Conservation (phyloP, 2,113 vertebrate species). For the Embiotoca jacksoni region DNA sequence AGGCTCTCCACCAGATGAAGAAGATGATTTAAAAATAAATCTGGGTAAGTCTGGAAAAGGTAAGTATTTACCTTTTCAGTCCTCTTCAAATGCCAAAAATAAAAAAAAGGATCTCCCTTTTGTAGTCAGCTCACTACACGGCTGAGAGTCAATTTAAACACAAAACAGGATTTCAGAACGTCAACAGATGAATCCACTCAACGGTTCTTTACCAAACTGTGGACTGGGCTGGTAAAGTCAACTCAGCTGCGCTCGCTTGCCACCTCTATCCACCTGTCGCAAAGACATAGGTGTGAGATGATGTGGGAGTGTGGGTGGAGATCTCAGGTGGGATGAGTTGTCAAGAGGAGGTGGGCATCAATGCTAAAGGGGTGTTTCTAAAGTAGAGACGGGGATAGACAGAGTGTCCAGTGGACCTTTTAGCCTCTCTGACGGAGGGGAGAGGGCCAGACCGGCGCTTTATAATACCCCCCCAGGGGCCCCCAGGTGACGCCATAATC, state of each 20-base stretch:
- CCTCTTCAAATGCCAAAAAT: constrained; percentile 49
- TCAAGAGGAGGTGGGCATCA: constrained; percentile 78
- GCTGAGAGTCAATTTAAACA: constrained; percentile 47
- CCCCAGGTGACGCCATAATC: constrained; percentile 84
- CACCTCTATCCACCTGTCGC: constrained; percentile 76
- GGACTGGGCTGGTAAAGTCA: constrained; percentile 59
- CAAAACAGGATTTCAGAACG: constrained; percentile 41
- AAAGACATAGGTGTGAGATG: constrained; percentile 78
- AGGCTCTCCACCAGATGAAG: constrained; percentile 45
- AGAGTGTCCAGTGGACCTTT: constrained; percentile 79
- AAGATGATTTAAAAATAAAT: constrained; percentile 39
- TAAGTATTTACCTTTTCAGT: constrained; percentile 57
- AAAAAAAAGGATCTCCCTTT: constrained; percentile 55
- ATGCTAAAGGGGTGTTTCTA: constrained; percentile 71
- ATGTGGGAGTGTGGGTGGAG: constrained; percentile 60
- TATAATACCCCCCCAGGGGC: constrained; percentile 83
- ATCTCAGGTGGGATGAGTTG: constrained; percentile 63
- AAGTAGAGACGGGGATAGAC: constrained; percentile 73
- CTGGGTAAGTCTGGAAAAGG: constrained; percentile 35
- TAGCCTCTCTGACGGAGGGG: constrained; percentile 83
- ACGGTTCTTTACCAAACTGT: constrained; percentile 56
- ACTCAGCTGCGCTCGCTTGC: constrained; percentile 66
- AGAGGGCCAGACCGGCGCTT: constrained; percentile 82
- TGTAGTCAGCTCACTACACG: constrained; percentile 55
- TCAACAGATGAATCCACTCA: constrained; percentile 63